These are phyloP conservation scores for Dinoponera quadriceps DNA, from an alignment of 1,140 invertebrate genomes.

Conservation along the genomic window DNA sequence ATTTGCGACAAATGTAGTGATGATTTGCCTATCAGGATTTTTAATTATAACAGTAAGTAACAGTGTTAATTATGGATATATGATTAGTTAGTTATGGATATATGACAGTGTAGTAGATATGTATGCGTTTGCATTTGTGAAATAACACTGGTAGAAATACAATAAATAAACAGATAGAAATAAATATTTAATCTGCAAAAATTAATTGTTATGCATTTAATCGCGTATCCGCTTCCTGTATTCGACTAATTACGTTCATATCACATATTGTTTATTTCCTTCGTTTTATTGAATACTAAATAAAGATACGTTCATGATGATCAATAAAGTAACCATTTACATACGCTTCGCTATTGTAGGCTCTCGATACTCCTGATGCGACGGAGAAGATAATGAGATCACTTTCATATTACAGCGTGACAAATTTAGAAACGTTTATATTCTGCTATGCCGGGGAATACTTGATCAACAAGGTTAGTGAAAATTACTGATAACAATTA, in stretches of 20 bases:
- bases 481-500: background rate
- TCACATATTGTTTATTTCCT: no score
- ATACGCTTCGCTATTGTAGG: conserved; percentile 43
- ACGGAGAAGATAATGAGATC: conserved; percentile 27
- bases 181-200: no score
- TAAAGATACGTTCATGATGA: background rate
- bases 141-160: no score
- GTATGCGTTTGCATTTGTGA: no score
- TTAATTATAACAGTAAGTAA: conserved; percentile 59
- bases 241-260: no score
- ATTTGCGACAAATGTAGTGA: conserved; percentile 49
- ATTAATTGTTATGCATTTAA: no score
- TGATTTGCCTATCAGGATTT: conserved; percentile 61
- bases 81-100: no score
- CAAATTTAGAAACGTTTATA: conserved; percentile 65
- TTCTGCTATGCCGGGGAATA: conserved; percentile 68
- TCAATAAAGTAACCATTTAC: background rate
- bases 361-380: conserved; percentile 12
- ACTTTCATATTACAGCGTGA: conserved; percentile 43
- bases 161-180: no score
- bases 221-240: no score
- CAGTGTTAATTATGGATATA: background rate
- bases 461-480: conserved; percentile 45
- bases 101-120: no score
- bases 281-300: no score